Conservation (phyloP, 1,140 invertebrate genomes). For the Probaryconus sp. region DNA sequence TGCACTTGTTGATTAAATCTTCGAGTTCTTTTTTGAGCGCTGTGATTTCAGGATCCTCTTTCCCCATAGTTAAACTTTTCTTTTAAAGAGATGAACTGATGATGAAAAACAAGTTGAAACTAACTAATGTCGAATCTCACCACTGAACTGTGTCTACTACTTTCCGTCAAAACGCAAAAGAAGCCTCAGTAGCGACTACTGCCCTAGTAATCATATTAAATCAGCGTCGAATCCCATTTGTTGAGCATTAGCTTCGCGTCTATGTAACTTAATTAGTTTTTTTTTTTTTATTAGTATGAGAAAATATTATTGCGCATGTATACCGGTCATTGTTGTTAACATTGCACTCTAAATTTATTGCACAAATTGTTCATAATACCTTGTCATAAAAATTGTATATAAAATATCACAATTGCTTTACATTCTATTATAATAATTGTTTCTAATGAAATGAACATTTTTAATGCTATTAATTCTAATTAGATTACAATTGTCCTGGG, state of each 20-base stretch:
- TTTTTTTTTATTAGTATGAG: conserved; percentile 43
- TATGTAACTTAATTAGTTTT: conserved; percentile 70
- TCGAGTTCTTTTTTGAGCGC: conserved; percentile 88
- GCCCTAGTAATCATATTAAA: conserved; percentile 77
- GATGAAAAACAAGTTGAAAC: conserved; percentile 27
- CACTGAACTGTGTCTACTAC: conserved; percentile 51
- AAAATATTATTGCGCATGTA: conserved; percentile 17
- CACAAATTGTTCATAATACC: conserved; percentile 7
- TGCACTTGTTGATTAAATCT: conserved; percentile 84
- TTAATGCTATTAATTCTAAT: too few species aligned
- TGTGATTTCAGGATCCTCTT: conserved; percentile 87
- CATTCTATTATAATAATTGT: too few species aligned
- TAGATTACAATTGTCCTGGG: too few species aligned
- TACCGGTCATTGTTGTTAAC: not conserved
- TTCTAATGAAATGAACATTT: too few species aligned
- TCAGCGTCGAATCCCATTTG: conserved; percentile 73
- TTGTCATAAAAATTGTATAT: too few species aligned
- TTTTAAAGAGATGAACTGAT: conserved; percentile 23
- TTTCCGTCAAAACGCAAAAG: conserved; percentile 66
- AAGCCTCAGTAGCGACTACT: conserved; percentile 73
- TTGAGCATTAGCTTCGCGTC: conserved; percentile 67
- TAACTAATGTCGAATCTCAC: conserved; percentile 59
- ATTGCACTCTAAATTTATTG: not conserved
- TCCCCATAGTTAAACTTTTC: conserved; percentile 77
- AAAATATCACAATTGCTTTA: too few species aligned